Evolutionary conservation across 1,140 invertebrate genomes (phyloP).

Genomic region (Diuraphis noxia): DNA sequence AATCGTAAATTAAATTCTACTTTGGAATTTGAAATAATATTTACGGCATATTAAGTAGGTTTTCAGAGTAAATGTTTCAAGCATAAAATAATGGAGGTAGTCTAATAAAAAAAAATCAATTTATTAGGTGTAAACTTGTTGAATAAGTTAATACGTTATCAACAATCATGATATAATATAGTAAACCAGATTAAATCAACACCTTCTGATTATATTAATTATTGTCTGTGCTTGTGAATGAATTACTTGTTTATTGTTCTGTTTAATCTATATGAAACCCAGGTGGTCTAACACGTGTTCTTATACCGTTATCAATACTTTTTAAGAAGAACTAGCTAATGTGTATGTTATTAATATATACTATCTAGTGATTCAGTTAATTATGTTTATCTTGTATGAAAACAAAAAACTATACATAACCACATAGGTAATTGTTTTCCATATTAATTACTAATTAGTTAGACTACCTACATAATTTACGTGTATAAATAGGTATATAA

Average conservation of each 20-base stretch:
- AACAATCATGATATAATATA: neutral
- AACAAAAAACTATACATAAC: neutral
- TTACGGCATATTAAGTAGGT: no score
- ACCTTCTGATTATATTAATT: neutral
- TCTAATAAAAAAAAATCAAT: neutral
- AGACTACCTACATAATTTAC: neutral
- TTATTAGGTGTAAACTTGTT: neutral
- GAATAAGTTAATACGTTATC: neutral
- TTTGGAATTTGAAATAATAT: no score
- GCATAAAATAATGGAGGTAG: no score
- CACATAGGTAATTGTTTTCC: neutral
- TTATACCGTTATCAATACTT: neutral
- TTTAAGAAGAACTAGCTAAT: neutral
- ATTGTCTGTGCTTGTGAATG: neutral
- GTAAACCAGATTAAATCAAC: neutral
- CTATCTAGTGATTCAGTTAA: neutral
- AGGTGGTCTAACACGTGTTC: slow-evolving; percentile 8
- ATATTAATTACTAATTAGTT: slow-evolving; percentile 2
- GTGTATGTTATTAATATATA: neutral
- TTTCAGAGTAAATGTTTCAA: no score
- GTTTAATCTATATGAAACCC: neutral
- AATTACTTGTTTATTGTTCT: slow-evolving; percentile 11
- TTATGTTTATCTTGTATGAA: neutral
- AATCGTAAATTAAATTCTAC: no score
- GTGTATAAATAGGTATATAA: neutral